Evolutionary conservation across 2,797 vertebrate species (phyloP).

Genomic region (Tamandua tetradactyla): DNA sequence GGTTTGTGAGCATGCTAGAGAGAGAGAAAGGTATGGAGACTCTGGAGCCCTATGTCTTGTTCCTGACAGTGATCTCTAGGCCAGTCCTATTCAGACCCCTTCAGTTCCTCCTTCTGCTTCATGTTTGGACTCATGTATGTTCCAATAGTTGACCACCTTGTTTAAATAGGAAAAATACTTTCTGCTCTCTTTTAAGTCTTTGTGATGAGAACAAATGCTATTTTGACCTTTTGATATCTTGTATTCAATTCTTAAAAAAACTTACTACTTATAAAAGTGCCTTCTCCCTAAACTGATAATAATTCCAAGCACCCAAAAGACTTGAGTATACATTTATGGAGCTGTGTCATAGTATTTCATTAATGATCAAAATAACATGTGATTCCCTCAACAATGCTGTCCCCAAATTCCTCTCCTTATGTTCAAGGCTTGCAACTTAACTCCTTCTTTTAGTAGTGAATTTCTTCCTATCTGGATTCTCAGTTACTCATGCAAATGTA

Average conservation of each 20-base stretch:
- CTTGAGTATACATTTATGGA: neutral
- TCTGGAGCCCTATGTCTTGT: neutral
- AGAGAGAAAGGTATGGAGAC: neutral
- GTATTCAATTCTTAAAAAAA: neutral
- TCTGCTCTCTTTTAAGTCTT: neutral
- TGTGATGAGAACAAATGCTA: neutral
- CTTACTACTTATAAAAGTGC: neutral
- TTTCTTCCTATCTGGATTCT: neutral
- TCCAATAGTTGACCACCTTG: neutral
- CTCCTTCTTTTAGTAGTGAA: neutral
- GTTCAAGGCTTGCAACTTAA: neutral
- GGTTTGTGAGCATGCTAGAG: neutral
- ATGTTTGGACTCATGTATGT: neutral
- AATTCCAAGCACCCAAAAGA: neutral
- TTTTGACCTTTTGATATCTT: neutral
- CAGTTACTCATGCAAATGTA: neutral
- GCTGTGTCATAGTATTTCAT: neutral
- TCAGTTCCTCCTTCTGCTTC: neutral
- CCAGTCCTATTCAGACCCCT: neutral
- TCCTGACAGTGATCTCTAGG: neutral
- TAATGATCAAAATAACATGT: neutral
- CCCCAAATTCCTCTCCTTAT: neutral
- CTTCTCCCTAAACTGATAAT: neutral
- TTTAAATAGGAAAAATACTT: neutral
- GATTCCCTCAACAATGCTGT: accelerated